Base-by-base conservation (phyloP, 2,888 invertebrate genomes). In the Patella pellucida region DNA sequence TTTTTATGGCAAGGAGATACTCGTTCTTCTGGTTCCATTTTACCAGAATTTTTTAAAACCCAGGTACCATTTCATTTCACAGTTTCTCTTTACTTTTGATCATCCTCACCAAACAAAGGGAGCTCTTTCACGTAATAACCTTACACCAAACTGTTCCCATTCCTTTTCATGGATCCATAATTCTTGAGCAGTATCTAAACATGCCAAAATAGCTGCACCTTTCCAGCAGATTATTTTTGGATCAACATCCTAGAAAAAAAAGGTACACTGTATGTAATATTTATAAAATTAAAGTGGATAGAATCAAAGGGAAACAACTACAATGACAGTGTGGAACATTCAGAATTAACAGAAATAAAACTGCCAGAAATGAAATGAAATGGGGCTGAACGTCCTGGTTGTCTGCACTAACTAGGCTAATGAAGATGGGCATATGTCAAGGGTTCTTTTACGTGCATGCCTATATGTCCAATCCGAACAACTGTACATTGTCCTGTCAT, bases 121-220 rank as follows among this genome's bases (percentile, higher is more conserved):
- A 1, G 97, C 97, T 87, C 96, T 93, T 92, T 98, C 98, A 84
- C 98, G 93, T 76, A 98, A 92, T 84, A 97, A 93, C 86, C 95
- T 94, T 1, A 97, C 94, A 1, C 97, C 97, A 89, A 93, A 94
- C 82, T 95, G 95, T 83, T 94, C 94, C 97, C 97, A 98, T 91
- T 98, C 97, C 52, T 92, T 92, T 77, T 94, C 94, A 75, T 94
- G 93, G 68, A 98, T 96, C 97, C 98, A 98, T 12, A 98, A 91
- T 89, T 98, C 98, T 80, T 96, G 95, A 0, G 97, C 96, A 0
- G 97, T 96, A 89, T 98, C 98, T 77, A 98, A 91, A 85, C 97
- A 96, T 0, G 97, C 96, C 93, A 98, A 94, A 14, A 98, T 95
- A 0, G 97, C 95, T 0, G 97, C 97, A 0, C 98, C 98, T 90